Conservation (phyloP, 2,113 vertebrate genomes). For the Dasyurus viverrinus region DNA sequence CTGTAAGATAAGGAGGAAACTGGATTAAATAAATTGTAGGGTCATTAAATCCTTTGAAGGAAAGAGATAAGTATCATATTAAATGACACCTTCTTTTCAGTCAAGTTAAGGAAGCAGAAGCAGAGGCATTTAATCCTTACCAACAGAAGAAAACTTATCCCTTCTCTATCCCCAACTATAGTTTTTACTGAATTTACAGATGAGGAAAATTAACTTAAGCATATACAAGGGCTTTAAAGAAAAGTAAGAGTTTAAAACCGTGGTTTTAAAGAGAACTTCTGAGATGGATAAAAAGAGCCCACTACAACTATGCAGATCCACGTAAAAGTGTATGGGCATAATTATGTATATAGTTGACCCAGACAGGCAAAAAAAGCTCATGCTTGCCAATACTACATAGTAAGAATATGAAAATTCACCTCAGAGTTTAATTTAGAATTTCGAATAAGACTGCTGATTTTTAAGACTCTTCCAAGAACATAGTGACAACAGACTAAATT, state of each 20-base stretch:
- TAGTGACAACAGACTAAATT: not conserved
- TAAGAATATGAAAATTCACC: not conserved
- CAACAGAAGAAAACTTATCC: not conserved
- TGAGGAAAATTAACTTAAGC: not conserved
- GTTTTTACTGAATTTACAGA: not conserved
- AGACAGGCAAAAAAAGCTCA: not conserved
- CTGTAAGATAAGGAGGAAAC: not conserved
- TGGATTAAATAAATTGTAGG: not conserved
- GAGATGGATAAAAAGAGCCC: not conserved
- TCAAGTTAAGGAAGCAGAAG: not conserved
- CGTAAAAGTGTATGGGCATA: not conserved
- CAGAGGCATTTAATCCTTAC: not conserved
- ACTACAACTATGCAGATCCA: not conserved
- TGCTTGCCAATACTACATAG: not conserved
- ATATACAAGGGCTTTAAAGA: not conserved
- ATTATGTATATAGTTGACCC: not conserved
- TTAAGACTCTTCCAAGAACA: not conserved
- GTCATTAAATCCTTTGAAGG: not conserved
- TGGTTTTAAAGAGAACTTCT: not conserved
- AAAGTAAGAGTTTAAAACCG: not conserved
- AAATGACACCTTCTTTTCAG: not conserved
- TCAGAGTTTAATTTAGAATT: not conserved
- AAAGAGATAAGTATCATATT: not conserved
- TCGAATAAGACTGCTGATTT: not conserved
- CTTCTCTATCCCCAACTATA: not conserved